Evolutionary conservation across 2,888 invertebrate species (phyloP), one percentile per base, ranked within the genome.

Genomic region (Cheilosia impressa): DNA sequence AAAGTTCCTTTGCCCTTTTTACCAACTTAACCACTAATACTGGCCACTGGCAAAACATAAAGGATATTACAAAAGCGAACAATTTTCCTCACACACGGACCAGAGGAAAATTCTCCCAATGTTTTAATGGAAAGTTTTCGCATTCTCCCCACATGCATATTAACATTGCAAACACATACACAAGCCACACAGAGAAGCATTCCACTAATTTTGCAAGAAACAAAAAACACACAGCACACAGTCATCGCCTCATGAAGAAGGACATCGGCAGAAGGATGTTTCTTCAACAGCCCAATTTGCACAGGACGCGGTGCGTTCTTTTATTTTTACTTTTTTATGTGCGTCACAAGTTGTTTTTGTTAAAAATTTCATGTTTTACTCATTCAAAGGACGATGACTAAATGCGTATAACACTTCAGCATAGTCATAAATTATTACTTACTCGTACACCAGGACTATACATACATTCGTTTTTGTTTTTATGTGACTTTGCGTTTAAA

Each of bases 11-110:
- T 66, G 58, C 52, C 50, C 58, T 62, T 63, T 55, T 53, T 19
- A 45, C 60, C 76, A 68, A 31, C 68, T 60, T 9, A 62, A 62
- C 62, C 77, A 69, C 77, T 62, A 62, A 77, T 69, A 68, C 77
- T 69, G 62, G 68, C 68, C 60, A 62, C 53, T 24, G 53, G 52
- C 31, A 53, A 55, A 55, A 45, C 27, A 69, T 55, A 62, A 77
- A 69, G 77, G 62, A 77, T 69, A 69, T 69, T 55, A 77, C 69
- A 77, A 69, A 45, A 24, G 52, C 45, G 69, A 45, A 55, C 50
- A 68, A 77, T 15, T 53, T 45, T 17, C 24, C 66, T 38, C 41
- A 50, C 53, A 45, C 27, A 50, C 55, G 31, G n/a, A 62, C 17
- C 45, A 50, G 22, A 19, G 22, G 24, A 38, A 52, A 52, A 75